phyloP scores from a whole-genome alignment of 2,888 invertebrate genomes.

The Sceliomorpha sp. region DNA sequence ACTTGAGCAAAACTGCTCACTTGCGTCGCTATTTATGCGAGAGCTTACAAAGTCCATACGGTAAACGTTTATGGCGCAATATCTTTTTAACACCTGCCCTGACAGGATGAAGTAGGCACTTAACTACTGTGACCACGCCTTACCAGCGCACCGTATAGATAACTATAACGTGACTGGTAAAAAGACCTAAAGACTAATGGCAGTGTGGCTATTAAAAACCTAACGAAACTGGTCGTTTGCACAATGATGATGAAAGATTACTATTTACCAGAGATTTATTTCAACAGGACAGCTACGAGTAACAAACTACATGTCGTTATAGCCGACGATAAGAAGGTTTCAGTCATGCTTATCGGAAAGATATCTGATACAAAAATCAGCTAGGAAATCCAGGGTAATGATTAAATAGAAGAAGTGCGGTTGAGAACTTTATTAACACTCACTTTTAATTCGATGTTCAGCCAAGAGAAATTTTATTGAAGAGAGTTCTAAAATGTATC shows the following conservation, averaged over 20 bases:
- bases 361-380: too few species aligned
- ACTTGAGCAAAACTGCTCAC: conserved; percentile 47
- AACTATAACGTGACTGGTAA: conserved; percentile 27
- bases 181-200: conserved; percentile 30
- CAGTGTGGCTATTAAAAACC: conserved; percentile 27
- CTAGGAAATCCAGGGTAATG: too few species aligned
- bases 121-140: conserved; percentile 51
- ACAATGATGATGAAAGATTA: conserved; percentile 38
- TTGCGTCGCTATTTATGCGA: conserved; percentile 44
- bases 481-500: too few species aligned
- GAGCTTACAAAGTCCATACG: conserved; percentile 47
- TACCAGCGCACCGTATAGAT: conserved; percentile 36
- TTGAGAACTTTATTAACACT: too few species aligned
- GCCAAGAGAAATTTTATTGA: too few species aligned
- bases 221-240: conserved; percentile 34
- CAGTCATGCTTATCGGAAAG: too few species aligned
- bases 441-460: too few species aligned
- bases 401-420: too few species aligned
- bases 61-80: conserved; percentile 51
- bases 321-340: too few species aligned
- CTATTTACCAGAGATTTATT: conserved; percentile 37
- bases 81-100: conserved; percentile 54
- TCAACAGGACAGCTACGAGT: too few species aligned
- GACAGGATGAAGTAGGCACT: conserved; percentile 53
- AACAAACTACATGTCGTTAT: too few species aligned